Percentiles rank a stretch among this genome's conserved stretches.
phyloP scores from a whole-genome alignment of 2,888 invertebrate species.

The Aleiodes alternator region DNA sequence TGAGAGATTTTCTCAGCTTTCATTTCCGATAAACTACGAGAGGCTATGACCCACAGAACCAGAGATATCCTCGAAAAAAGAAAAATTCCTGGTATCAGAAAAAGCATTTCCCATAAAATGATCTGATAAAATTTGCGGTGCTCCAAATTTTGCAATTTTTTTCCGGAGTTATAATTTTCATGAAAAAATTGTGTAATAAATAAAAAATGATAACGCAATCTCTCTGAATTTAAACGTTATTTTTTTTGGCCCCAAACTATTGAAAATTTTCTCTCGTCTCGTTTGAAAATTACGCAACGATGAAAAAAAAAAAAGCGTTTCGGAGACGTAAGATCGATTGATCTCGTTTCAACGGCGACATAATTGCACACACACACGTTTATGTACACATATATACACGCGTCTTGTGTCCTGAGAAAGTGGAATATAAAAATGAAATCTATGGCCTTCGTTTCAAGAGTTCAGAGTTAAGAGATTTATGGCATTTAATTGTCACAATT shows the following conservation, averaged over 20 bases:
- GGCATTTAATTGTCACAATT: constrained; percentile 11
- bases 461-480: constrained; percentile 12
- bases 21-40: no score
- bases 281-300: constrained; percentile 9
- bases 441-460: constrained; percentile 12
- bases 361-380: constrained; percentile 32
- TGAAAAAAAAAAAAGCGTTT: constrained; percentile 1
- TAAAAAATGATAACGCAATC: background rate
- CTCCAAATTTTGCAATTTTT: no score
- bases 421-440: constrained; percentile 29
- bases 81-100: no score
- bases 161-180: background rate
- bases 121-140: no score
- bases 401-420: constrained; percentile 12
- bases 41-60: no score
- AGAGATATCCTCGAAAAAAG: no score
- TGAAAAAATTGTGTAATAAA: background rate
- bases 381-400: background rate
- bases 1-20: no score
- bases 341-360: constrained; percentile 40
- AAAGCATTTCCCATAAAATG: no score
- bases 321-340: constrained; percentile 40
- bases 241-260: constrained; percentile 32
- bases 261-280: constrained; percentile 34
- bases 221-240: background rate